Conservation (phyloP, 2,888 invertebrate genomes). For the Epirrhoe alternata region DNA sequence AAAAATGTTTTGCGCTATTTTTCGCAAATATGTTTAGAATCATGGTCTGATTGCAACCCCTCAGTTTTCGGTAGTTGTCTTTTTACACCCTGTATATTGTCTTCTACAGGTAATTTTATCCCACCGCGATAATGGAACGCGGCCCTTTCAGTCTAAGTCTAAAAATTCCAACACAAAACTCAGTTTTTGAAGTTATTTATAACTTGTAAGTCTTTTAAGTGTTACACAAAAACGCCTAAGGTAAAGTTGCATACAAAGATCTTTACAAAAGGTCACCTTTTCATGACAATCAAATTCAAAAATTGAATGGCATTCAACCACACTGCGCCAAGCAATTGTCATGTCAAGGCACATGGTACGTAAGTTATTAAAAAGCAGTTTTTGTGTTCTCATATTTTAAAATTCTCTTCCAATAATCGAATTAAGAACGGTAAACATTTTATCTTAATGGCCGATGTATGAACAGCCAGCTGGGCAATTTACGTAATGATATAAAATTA, state of each 20-base stretch:
- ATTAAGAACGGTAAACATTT: constrained; percentile 78
- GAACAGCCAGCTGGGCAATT: constrained; percentile 70
- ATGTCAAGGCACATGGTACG: constrained; percentile 25
- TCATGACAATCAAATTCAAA: background rate
- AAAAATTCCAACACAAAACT: too few species aligned
- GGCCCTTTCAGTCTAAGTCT: too few species aligned
- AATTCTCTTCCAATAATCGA: constrained; percentile 67
- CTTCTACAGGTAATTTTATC: too few species aligned
- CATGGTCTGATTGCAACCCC: too few species aligned
- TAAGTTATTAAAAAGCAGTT: constrained; percentile 2
- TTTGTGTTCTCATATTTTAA: constrained; percentile 38
- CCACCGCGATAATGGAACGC: too few species aligned
- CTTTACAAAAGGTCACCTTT: background rate
- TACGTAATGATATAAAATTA: constrained; percentile 78
- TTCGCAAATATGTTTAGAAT: too few species aligned
- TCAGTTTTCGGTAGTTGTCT: too few species aligned
- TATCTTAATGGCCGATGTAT: constrained; percentile 67
- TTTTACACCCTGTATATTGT: too few species aligned
- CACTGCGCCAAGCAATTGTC: constrained; percentile 1
- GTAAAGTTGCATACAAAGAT: background rate
- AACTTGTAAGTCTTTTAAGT: background rate
- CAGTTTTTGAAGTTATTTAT: background rate
- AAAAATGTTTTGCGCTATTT: too few species aligned
- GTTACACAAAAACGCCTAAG: background rate
- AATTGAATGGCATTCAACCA: constrained; percentile 12